phyloP scores from a whole-genome alignment of 1,140 invertebrate genomes.

The Sminthurinus signatus region DNA sequence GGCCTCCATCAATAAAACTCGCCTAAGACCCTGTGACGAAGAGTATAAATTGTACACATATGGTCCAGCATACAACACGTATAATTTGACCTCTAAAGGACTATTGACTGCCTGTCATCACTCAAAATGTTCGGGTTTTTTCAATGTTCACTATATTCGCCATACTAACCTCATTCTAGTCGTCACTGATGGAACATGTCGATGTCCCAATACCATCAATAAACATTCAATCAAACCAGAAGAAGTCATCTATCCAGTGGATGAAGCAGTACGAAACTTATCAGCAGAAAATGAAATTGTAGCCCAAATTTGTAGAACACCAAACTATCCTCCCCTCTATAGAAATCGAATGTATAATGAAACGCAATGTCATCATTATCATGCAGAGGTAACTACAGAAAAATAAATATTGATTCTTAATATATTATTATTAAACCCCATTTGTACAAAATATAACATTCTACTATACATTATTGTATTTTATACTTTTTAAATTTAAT shows the following conservation, averaged over 20 bases:
- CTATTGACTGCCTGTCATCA: slow-evolving; percentile 83
- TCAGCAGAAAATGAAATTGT: slow-evolving; percentile 25
- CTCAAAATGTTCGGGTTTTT: slow-evolving; percentile 81
- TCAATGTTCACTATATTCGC: slow-evolving; percentile 86
- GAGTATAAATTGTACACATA: slow-evolving; percentile 71
- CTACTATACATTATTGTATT: not conserved
- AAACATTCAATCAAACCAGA: slow-evolving; percentile 56
- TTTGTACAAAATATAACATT: not conserved
- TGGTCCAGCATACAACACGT: slow-evolving; percentile 33
- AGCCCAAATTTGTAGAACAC: slow-evolving; percentile 18
- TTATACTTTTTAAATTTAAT: slow-evolving; percentile 5
- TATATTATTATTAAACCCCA: not conserved
- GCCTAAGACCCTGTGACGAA: slow-evolving; percentile 73
- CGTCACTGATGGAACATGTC: slow-evolving; percentile 81
- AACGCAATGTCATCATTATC: slow-evolving; percentile 17
- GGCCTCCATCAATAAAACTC: slow-evolving; percentile 62
- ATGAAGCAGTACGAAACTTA: slow-evolving; percentile 12
- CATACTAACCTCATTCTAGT: slow-evolving; percentile 83
- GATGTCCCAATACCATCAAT: slow-evolving; percentile 70
- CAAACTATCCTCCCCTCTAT: slow-evolving; percentile 3
- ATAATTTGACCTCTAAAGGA: slow-evolving; percentile 49
- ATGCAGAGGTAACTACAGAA: slow-evolving; percentile 14
- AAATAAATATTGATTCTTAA: not conserved
- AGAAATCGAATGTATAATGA: slow-evolving; percentile 12
- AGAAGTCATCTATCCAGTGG: slow-evolving; percentile 55